Evolutionary conservation across 2,888 invertebrate species (phyloP).

Genomic region (Nemotelus pantherinus): DNA sequence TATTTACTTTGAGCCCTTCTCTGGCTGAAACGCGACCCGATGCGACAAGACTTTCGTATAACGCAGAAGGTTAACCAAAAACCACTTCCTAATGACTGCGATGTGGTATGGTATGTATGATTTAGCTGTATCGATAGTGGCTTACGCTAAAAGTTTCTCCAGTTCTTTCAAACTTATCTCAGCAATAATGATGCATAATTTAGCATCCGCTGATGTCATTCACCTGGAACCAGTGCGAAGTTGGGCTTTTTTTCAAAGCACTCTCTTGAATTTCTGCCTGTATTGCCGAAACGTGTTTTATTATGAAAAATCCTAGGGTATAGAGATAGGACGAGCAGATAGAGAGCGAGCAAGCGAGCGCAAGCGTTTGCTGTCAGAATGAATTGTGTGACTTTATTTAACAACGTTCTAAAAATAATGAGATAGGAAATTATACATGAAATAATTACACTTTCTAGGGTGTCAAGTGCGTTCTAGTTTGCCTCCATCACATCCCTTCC

Average conservation of each 20-base stretch:
- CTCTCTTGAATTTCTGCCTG: not conserved
- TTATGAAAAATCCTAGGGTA: not conserved
- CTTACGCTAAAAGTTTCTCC: not conserved
- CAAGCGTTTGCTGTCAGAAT: not conserved
- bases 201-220: conserved; percentile 22
- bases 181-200: conserved; percentile 40
- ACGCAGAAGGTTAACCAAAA: too few relatives aligned
- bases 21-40: too few relatives aligned
- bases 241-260: conserved; percentile 3
- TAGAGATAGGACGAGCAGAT: too few relatives aligned
- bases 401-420: conserved; percentile 28
- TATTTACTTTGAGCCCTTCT: too few relatives aligned
- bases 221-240: not conserved
- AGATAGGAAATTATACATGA: conserved; percentile 40
- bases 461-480: conserved; percentile 34
- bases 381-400: conserved; percentile 22
- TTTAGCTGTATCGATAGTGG: too few relatives aligned
- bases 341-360: not conserved
- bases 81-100: too few relatives aligned
- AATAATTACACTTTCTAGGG: conserved; percentile 33
- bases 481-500: conserved; percentile 6
- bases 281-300: conserved; percentile 18
- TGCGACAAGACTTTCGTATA: too few relatives aligned
- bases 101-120: too few relatives aligned
- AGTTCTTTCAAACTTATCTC: conserved; percentile 1